Base-by-base conservation (phyloP, 2,888 invertebrate species). In the Acronicta alni region DNA sequence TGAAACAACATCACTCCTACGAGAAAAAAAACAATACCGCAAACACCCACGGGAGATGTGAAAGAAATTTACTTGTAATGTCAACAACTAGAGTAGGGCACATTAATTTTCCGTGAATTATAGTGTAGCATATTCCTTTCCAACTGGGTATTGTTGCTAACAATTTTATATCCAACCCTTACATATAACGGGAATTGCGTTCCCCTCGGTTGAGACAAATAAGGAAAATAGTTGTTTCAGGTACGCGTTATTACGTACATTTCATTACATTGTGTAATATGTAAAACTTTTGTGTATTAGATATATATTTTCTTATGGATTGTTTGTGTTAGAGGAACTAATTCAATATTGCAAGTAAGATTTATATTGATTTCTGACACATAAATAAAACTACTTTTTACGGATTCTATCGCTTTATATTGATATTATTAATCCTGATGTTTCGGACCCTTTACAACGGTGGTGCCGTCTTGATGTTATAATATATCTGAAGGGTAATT, bases 161-260 rank as follows among this genome's bases (percentile, higher is more conserved):
- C 63, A 77, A 58, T 67, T 67, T 66, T 64, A 65, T 67, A 35
- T 64, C 37, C 47, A 46, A 52, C 53, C 39, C 48, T 15, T 53
- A 66, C 32, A 38, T 60, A 17, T 23, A 57, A 17, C 46, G 51
- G 44, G 32, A 67, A 73, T 67, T 67, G 37, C 20, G 35, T 57
- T 58, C 37, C 58, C 43, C 48, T 41, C 42, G 39, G 49, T 55
- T 47, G 32, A 52, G 44, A 43, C 57, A 44, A 56, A 70, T 62
- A 70, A 77, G 75, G 59, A 70, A 76, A 77, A 77, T 67, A 67
- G 75, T 69, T 77, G 18, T 60, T 45, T 48, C 75, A 70, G 66
- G 70, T 67, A 74, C 64, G 30, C 23, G 53, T 68, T 72, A 68
- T 76, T 74, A 57, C 57, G 39, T 41, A 57, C 62, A 58, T 64